A percentile compares a stretch with the other conserved stretches of the same genome.
Conservation (phyloP, 2,797 vertebrate species). For the Eulemur rubriventer region DNA sequence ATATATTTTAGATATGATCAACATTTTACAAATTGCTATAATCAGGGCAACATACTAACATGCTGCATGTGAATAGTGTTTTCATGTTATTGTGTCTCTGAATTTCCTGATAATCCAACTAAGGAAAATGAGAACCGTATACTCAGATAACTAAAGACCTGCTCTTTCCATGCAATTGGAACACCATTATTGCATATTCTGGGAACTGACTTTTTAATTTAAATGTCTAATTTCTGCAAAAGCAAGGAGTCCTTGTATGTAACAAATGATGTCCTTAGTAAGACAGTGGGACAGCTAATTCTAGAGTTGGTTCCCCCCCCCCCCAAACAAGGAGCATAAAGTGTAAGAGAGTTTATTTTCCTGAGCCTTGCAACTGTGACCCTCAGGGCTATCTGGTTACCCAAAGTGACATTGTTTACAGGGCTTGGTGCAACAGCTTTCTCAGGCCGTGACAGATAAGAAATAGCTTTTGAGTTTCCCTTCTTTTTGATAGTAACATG, state of each 20-base stretch:
- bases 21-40: not conserved
- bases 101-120: not conserved
- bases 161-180: not conserved
- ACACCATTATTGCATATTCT: not conserved
- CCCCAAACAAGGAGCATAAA: conserved; percentile 70
- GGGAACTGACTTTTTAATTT: not conserved
- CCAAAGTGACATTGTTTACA: conserved; percentile 69
- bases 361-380: conserved; percentile 23
- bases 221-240: not conserved
- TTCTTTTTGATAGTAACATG: not conserved
- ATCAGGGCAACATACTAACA: not conserved
- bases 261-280: conserved; percentile 69
- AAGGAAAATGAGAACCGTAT: not conserved
- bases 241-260: not conserved
- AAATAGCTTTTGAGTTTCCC: conserved; percentile 28
- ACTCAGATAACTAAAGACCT: conserved; percentile 23
- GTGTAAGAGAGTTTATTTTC: conserved; percentile 58
- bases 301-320: conserved; percentile 76
- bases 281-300: conserved; percentile 72
- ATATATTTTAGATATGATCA: not conserved
- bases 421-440: conserved; percentile 29
- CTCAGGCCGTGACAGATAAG: conserved; percentile 52
- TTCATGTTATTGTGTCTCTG: not conserved
- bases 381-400: conserved; percentile 19
- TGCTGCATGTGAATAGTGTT: not conserved